Base-by-base conservation (phyloP, 2,888 invertebrate species). In the Tenthredo scrophulariae region DNA sequence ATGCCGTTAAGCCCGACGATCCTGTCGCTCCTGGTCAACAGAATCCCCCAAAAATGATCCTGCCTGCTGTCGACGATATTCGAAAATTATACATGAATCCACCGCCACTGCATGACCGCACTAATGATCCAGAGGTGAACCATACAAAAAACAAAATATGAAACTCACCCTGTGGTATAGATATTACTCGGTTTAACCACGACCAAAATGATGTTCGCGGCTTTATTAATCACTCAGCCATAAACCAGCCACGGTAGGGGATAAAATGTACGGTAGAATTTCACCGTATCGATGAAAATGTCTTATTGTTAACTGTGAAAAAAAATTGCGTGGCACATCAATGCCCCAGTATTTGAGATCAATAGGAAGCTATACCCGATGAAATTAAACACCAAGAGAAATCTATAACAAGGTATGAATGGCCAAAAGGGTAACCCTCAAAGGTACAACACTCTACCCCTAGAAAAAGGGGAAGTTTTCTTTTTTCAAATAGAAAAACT, bases 101-200 rank as follows among this genome's bases (percentile, higher is more conserved):
- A 80, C 58, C 40, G 29, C 13, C 80, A 62, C 37, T 40, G 40
- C 13, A 22, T 29, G 7, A 33, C 54, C 77, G 54, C 37, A 62
- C 62, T 80, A 80, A 80, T 80, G 80, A 80, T 22, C 37, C 80
- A 18, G 62, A 40, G n/a, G 58, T 80, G 15, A 58, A 80, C 80
- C 58, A 13, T 62, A 26, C 3, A 29, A 29, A 15, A 62, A 58
- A n/a, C n/a, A 43, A 9, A 72, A 37, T n/a, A 62, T 58, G 13
- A 62, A 40, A 58, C 58, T 50, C 54, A 29, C 77, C 54, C 77
- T 40, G 50, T 15, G 18, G 54, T 50, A 37, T 37, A 58, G 22
- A 33, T 62, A 77, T 50, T 18, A 77, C 46, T 50, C 13, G n/a
- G 74, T 40, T 74, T 10, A 22, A 74, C 26, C 74, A 40, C 43